phyloP scores from a whole-genome alignment of 1,140 invertebrate species.

The Drosophila oshimai region DNA sequence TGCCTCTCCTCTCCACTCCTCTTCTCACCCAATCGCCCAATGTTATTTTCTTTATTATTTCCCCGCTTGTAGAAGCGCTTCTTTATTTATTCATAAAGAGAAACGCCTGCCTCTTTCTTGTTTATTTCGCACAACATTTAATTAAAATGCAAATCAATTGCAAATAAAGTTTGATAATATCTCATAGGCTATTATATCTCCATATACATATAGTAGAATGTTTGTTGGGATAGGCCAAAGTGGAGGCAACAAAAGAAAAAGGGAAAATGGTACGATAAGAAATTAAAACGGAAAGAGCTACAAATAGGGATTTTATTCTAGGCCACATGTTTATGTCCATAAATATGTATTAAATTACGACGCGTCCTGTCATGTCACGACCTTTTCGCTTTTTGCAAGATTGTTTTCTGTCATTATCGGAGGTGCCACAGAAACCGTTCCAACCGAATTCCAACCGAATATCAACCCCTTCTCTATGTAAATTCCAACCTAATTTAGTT shows the following conservation, averaged over 20 bases:
- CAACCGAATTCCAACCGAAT: too few species aligned
- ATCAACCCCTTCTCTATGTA: too few species aligned
- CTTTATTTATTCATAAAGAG: slow-evolving; percentile 3
- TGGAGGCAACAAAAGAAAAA: background rate
- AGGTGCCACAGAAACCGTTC: too few species aligned
- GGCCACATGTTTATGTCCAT: background rate
- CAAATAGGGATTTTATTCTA: too few species aligned
- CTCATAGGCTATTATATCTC: background rate
- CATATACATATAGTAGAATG: background rate
- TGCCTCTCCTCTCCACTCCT: background rate
- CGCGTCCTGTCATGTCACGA: too few species aligned
- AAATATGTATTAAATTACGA: too few species aligned
- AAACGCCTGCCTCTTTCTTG: background rate
- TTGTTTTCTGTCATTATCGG: too few species aligned
- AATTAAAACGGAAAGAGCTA: too few species aligned
- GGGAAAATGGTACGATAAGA: background rate
- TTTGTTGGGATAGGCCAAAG: slow-evolving; percentile 14
- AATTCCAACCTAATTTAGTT: too few species aligned
- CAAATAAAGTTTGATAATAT: slow-evolving; percentile 5
- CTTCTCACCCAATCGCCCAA: background rate
- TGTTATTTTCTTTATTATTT: background rate
- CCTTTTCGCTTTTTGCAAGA: too few species aligned
- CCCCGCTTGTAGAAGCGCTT: background rate
- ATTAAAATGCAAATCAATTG: slow-evolving; percentile 1
- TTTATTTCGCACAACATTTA: background rate